Base-by-base conservation (phyloP, 2,113 vertebrate genomes). In the Halcyon senegalensis region DNA sequence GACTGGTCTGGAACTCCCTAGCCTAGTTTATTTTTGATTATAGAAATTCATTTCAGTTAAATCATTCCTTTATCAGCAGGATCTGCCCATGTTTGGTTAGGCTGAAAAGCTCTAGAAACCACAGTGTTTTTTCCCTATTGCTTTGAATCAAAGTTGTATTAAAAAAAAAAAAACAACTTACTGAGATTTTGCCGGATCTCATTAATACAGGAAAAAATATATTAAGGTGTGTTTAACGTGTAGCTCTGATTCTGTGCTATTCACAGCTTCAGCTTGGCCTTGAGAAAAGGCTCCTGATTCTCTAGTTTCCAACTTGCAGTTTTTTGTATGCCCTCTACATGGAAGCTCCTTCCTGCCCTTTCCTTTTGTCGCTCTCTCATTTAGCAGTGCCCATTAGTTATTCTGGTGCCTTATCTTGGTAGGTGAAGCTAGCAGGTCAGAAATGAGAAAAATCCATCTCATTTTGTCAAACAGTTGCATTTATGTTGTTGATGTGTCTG, bases 61-160 rank as follows among this genome's bases (percentile, higher is more conserved):
- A 95, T 92, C 87, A 94, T 97, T 96, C 66, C 66, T 96, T 95
- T 97, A 96, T 98, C 87, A 91, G 93, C 55, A 96, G 80, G 91
- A 95, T 96, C 77, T 95, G 46, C 66, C 86, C 85, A 67, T 95
- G 89, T 88, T 96, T 97, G 84, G 92, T 84, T 92, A 91, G 82
- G 78, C 89, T 87, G 82, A 96, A 96, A 93, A 79, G 46, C 69
- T 96, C 55, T 93, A 82, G 84, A 93, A 97, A 88, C 90, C 94
- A 92, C 72, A 84, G 59, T 72, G 44, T 89, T 96, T 89, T 89
- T 95, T 96, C 92, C 89, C 95, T 87, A 90, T 96, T 95, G 76
- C 92, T 97, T 97, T 96, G 96, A 95, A 91, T 92, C 63, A 89
- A 91, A 94, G 82, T 90, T 87, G 20, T 6, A 31, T 94, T 91